These are phyloP conservation scores for Pocillopora damicornis DNA, from an alignment of 64 coral and sea anemone species.

Conservation along the genomic window DNA sequence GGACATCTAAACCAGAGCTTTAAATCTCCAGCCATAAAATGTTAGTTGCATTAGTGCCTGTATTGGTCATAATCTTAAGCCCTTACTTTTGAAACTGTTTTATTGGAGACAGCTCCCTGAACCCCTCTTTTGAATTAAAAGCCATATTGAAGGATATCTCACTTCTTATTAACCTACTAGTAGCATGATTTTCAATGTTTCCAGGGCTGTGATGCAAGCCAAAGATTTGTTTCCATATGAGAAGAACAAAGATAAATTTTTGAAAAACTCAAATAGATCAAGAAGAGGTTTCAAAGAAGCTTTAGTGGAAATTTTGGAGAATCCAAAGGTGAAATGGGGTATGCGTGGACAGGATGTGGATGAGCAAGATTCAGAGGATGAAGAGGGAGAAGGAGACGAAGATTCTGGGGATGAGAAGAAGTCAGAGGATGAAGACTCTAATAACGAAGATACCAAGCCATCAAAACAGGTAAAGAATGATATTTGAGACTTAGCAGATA, in stretches of 20 bases:
- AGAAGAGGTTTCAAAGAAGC: slow-evolving; percentile 76
- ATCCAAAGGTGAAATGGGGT: slow-evolving; percentile 81
- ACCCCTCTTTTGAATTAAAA: no score
- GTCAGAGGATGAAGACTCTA: slow-evolving; percentile 14
- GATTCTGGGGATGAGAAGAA: slow-evolving; percentile 36
- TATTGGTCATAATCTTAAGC: no score
- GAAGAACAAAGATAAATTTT: slow-evolving; percentile 78
- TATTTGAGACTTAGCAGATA: not conserved
- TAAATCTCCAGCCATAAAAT: no score
- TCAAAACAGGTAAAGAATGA: not conserved
- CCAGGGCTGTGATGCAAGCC: slow-evolving; percentile 70
- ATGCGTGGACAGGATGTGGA: slow-evolving; percentile 68
- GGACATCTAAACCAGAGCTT: no score
- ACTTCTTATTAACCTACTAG: no score
- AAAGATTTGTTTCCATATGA: slow-evolving; percentile 73
- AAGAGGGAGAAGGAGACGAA: slow-evolving; percentile 17
- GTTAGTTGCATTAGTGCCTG: no score
- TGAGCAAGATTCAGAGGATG: slow-evolving; percentile 56
- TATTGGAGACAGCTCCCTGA: no score
- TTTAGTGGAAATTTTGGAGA: slow-evolving; percentile 70
- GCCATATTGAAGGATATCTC: no score
- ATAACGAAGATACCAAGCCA: not conserved
- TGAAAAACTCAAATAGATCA: slow-evolving; percentile 57
- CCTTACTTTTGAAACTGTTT: no score
- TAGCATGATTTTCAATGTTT: not conserved